Evolutionary conservation across 1,140 invertebrate species (phyloP), one percentile per base, ranked within the genome.

Genomic region (Danaus plexippus): DNA sequence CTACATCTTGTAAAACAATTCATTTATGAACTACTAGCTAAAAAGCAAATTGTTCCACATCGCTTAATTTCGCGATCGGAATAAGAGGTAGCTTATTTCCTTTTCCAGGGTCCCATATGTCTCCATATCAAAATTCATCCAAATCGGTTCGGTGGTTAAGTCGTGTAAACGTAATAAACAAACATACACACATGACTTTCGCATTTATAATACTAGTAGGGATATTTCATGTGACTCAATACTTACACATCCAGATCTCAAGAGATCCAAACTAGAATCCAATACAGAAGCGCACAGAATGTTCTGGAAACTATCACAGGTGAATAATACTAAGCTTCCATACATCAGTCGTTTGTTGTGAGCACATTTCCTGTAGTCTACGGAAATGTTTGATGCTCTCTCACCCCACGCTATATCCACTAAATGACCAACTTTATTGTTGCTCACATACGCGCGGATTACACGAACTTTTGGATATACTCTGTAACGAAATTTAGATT

Each of bases 281-380:
- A 87, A 78, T 12, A 95, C 91, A 15, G 89, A 91, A n/a, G 91
- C 94, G 71, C 94, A 91, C 40, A 92, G 69, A 46, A 94, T 81
- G 13, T 89, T 90, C 11, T 89, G 76, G 76, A 95, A 95, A 51
- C 91, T 88, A 71, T 93, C 89, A 64, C 63, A 75, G 3, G 92
- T 93, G 43, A 96, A 89, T 47, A 92, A 90, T 0, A 95, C 67
- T 15, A 96, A 75, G 0, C 92, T 92, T 0, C 94, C 94, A 75
- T 88, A 90, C 81, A 94, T 90, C 8, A 95, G 88, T 48, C 90
- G 79, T 69, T 91, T 86, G 48, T 68, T 78, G 52, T 66, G 60
- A 9, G 64, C 62, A 54, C 69, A 73, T 18, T 68, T 72, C 42
- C 64, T 77, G 10, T 54, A 74, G 51, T 80, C 71, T 2, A 76